Conservation (phyloP, 2,113 vertebrate species). For the Corythaeola cristata region DNA sequence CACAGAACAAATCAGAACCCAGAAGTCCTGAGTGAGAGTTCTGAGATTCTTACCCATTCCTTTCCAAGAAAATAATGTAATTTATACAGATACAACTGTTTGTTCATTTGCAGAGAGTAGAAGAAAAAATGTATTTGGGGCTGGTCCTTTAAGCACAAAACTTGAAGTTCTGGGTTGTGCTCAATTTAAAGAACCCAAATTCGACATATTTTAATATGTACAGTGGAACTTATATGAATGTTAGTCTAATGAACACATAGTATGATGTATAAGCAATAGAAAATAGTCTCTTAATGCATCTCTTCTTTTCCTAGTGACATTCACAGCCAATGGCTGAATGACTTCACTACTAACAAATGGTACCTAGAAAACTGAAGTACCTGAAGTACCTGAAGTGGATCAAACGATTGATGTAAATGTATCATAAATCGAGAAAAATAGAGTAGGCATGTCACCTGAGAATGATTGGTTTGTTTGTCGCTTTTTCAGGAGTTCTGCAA, state of each 20-base stretch:
- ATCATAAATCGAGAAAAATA: background rate
- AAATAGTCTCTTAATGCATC: background rate
- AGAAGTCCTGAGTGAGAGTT: background rate
- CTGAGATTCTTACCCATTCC: background rate
- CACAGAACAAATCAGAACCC: background rate
- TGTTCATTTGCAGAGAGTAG: background rate
- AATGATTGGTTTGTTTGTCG: background rate
- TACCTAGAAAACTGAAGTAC: background rate
- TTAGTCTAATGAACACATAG: background rate
- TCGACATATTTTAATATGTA: background rate
- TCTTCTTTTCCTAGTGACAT: background rate
- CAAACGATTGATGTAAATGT: background rate
- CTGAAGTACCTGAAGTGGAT: background rate
- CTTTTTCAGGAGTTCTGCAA: slow-evolving; percentile 79
- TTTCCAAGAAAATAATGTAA: background rate
- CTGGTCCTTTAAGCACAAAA: background rate
- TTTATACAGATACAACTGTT: background rate
- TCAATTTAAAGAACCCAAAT: background rate
- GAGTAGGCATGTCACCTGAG: background rate
- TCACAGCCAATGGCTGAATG: background rate
- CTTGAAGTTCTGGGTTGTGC: background rate
- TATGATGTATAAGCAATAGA: background rate
- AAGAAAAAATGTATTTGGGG: background rate
- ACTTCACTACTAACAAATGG: background rate
- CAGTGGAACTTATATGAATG: background rate